Evolutionary conservation across 2,797 vertebrate species (phyloP).

Genomic region (Danio aesculapii): DNA sequence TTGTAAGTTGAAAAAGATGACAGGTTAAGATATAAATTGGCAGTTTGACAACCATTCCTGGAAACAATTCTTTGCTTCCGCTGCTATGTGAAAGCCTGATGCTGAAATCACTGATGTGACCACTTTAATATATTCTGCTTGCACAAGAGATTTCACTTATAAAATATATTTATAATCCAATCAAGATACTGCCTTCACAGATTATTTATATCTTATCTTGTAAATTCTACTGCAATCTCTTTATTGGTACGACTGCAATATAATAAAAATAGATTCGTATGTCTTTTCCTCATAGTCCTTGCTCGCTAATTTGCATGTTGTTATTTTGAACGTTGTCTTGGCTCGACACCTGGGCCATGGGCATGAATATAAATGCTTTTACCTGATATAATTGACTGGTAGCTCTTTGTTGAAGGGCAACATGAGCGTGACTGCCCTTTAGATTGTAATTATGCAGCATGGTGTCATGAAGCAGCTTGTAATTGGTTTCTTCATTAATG

Average conservation of each 20-base stretch:
- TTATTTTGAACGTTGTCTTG: conserved; percentile 72
- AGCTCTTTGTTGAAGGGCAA: conserved; percentile 76
- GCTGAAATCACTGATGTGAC: background rate
- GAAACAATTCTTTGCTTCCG: background rate
- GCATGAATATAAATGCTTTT: conserved; percentile 79
- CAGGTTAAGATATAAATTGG: background rate
- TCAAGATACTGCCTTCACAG: background rate
- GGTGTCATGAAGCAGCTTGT: conserved; percentile 74
- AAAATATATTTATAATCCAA: conserved; percentile 10
- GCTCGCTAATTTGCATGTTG: conserved; percentile 72
- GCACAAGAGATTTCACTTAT: background rate
- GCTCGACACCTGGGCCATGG: conserved; percentile 65
- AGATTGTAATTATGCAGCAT: conserved; percentile 77
- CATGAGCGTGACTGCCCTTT: conserved; percentile 73
- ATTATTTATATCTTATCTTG: conserved; percentile 9
- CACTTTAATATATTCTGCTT: background rate
- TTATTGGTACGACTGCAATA: conserved; percentile 19
- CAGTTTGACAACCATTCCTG: background rate
- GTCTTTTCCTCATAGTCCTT: conserved; percentile 44
- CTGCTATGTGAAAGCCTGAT: too few species aligned
- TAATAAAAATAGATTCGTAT: conserved; percentile 40
- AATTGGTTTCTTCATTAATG: conserved; percentile 81
- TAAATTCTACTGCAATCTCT: conserved; percentile 18
- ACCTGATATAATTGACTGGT: conserved; percentile 80
- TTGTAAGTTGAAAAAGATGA: background rate